Base-by-base conservation (phyloP, 2,888 invertebrate genomes). In the Drosophila anomelani region DNA sequence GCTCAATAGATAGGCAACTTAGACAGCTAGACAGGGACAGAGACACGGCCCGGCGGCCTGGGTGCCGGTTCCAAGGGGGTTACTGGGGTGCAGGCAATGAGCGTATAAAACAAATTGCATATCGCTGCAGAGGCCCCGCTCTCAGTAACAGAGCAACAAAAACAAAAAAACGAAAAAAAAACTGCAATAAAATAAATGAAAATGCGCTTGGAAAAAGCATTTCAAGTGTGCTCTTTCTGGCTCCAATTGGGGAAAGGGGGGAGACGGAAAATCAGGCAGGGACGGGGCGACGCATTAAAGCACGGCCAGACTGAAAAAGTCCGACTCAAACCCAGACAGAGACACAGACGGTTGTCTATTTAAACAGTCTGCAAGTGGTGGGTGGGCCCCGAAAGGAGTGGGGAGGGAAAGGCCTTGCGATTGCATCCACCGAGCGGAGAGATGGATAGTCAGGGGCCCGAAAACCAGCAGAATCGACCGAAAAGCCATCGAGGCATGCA, bases 101-200 rank as follows among this genome's bases (percentile, higher is more conserved):
- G 81, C 81, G 77, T 83, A 83, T 83, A 83, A 83, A 81, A 79
- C 79, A 81, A 79, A 80, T 81, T 83, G 83, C 84, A 81, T 81
- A 82, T 82, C 76, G 78, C 67, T 76, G 83, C 80, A 73, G 76
- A 71, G 75, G 66, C 20, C 43, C 51, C 51, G 44, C 57, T 53
- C 47, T 56, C 29, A 47, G 47, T 47, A 62, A 63, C 64, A 68
- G 58, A 57, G 43, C 49, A 43, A 43, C 57, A 66, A 49, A 58
- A 59, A 59, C 51, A 47, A 53, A 58, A 51, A 63, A 23, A 23
- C 23, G 23, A 23, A 23, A 59, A 60, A 57, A 47, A 67, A 61
- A 17, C 60, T 54, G 80, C 77, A 80, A 81, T 83, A 80, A 81
- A 81, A 81, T 80, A 81, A 81, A 81, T 81, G 78, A 78, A 82